A percentile compares a stretch with the other conserved stretches of the same genome.
Evolutionary conservation across 2,113 vertebrate species (phyloP).

Genomic region (Bagarius yarrelli): DNA sequence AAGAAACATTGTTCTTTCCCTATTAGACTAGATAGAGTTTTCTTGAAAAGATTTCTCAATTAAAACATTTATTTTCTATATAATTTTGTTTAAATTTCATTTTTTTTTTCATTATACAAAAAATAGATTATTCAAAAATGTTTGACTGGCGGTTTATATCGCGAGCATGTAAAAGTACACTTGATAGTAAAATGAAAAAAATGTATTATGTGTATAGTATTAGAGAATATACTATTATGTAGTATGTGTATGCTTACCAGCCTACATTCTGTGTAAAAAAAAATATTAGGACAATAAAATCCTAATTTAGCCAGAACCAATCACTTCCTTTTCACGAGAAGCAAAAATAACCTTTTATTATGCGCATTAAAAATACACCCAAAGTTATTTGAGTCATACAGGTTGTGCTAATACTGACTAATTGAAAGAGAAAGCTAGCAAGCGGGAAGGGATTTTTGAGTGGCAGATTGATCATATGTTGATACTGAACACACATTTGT

Average conservation of each 20-base stretch:
- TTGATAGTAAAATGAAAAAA: neutral
- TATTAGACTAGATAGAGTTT: neutral
- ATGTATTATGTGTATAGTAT: no score
- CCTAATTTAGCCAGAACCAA: neutral
- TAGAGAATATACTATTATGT: neutral
- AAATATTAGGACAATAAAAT: neutral
- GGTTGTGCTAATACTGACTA: slow-evolving; percentile 9
- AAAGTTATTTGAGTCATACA: neutral
- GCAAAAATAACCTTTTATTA: neutral
- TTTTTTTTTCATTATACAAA: neutral
- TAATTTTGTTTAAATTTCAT: neutral
- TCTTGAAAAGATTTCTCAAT: neutral
- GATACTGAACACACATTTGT: slow-evolving; percentile 63
- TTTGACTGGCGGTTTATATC: neutral
- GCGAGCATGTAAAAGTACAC: neutral
- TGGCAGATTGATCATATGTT: slow-evolving; percentile 48
- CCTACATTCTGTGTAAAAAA: neutral
- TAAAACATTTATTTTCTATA: neutral
- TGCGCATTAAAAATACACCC: neutral
- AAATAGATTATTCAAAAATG: neutral
- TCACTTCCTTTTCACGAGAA: neutral
- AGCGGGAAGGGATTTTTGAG: neutral
- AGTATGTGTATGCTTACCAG: no score
- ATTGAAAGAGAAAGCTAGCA: neutral
- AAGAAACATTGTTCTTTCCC: no score